These are phyloP conservation scores for Apolygus lucorum DNA, from an alignment of 1,140 invertebrate species.

Conservation along the genomic window DNA sequence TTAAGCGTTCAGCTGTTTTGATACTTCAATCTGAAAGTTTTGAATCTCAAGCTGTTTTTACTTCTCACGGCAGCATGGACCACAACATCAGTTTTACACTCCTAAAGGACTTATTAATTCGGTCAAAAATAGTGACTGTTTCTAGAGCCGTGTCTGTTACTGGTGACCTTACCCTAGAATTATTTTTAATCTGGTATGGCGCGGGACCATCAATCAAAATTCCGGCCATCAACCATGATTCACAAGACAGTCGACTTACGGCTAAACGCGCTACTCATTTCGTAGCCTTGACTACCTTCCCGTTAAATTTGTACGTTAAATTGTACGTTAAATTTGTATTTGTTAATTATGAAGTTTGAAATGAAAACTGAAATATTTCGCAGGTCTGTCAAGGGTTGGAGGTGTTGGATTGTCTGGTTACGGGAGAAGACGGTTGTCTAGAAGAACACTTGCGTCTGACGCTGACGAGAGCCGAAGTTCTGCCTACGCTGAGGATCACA, in stretches of 20 bases:
- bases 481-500: slow-evolving; percentile 18
- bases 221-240: not conserved
- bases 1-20: no score
- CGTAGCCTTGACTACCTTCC: not conserved
- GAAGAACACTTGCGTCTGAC: slow-evolving; percentile 4
- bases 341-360: no score
- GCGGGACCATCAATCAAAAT: not conserved
- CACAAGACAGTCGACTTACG: not conserved
- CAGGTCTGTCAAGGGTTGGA: not conserved
- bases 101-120: no score
- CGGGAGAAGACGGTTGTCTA: slow-evolving; percentile 12
- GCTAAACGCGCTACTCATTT: not conserved
- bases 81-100: no score
- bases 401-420: slow-evolving; percentile 17
- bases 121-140: no score
- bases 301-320: not conserved
- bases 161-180: no score
- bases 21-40: no score
- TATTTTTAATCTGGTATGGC: no score
- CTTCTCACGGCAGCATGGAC: no score
- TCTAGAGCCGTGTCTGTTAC: no score
- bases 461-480: not conserved
- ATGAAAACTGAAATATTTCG: no score
- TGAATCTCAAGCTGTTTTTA: no score
- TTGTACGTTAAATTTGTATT: not conserved